A percentile compares a stretch with the other conserved stretches of the same genome.
Evolutionary conservation across 2,888 invertebrate genomes (phyloP).

Genomic region (Dromius quadrimaculatus): DNA sequence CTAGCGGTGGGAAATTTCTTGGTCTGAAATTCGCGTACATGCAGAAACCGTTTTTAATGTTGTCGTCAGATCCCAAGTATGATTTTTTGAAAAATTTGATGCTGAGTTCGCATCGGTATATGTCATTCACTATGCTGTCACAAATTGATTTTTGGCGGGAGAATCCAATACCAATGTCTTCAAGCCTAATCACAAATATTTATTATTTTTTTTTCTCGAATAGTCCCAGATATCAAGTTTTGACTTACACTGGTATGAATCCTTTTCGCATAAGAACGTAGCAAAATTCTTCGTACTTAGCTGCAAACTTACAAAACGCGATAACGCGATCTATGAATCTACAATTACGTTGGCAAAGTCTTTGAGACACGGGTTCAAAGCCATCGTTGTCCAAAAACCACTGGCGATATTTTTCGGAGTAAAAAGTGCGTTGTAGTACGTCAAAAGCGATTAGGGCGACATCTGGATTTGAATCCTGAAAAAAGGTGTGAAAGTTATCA

Average conservation of each 20-base stretch:
- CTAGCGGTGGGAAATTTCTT: neutral
- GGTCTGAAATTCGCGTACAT: neutral
- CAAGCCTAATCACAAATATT: neutral
- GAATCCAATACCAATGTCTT: neutral
- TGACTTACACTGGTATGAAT: neutral
- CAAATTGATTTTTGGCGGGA: neutral
- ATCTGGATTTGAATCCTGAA: neutral
- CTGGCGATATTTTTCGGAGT: neutral
- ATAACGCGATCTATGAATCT: neutral
- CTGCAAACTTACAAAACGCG: neutral
- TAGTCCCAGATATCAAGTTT: neutral
- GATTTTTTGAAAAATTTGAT: constrained; percentile 9
- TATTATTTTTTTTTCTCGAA: neutral
- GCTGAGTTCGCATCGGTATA: constrained; percentile 8
- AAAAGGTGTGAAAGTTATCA: neutral
- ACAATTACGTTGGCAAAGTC: neutral
- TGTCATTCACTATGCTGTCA: neutral
- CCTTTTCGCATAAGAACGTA: neutral
- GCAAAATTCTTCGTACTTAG: neutral
- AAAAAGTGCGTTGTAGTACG: neutral
- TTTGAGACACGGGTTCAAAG: neutral
- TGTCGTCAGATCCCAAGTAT: constrained; percentile 1
- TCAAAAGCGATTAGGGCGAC: neutral
- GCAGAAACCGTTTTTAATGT: constrained; percentile 2
- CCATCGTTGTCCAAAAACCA: constrained; percentile 3